These are phyloP conservation scores for Rutilus rutilus DNA, from an alignment of 2,113 vertebrate species.

Conservation along the genomic window DNA sequence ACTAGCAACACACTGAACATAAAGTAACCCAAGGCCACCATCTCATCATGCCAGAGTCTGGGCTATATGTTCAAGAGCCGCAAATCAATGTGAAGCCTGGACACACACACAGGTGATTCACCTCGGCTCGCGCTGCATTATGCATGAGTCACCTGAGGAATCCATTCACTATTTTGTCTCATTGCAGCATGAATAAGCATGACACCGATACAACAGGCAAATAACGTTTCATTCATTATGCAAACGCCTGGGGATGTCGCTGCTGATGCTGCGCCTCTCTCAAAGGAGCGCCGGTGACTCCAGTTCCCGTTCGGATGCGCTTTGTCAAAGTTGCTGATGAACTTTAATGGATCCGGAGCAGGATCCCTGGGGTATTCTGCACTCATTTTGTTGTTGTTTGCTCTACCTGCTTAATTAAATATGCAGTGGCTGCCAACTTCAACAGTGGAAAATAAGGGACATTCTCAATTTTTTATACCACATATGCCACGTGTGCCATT, in stretches of 20 bases:
- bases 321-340: constrained; percentile 39
- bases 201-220: constrained; percentile 49
- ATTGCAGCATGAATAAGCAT: constrained; percentile 50
- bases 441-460: not conserved
- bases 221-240: constrained; percentile 57
- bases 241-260: constrained; percentile 46
- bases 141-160: constrained; percentile 49
- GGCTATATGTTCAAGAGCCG: not conserved
- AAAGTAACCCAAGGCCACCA: not conserved
- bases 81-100: not conserved
- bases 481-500: not conserved
- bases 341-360: constrained; percentile 36
- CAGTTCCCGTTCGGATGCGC: not conserved
- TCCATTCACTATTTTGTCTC: constrained; percentile 43
- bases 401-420: constrained; percentile 21
- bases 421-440: not conserved
- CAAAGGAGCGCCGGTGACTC: constrained; percentile 1
- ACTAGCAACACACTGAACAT: not conserved
- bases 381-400: constrained; percentile 12
- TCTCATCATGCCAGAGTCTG: not conserved
- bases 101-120: constrained; percentile 38
- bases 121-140: constrained; percentile 39
- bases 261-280: not conserved
- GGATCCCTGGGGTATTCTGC: not conserved
- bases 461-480: not conserved